These are phyloP conservation scores for Toxotes lorentzi DNA, from an alignment of 2,797 vertebrate species.

Conservation along the genomic window DNA sequence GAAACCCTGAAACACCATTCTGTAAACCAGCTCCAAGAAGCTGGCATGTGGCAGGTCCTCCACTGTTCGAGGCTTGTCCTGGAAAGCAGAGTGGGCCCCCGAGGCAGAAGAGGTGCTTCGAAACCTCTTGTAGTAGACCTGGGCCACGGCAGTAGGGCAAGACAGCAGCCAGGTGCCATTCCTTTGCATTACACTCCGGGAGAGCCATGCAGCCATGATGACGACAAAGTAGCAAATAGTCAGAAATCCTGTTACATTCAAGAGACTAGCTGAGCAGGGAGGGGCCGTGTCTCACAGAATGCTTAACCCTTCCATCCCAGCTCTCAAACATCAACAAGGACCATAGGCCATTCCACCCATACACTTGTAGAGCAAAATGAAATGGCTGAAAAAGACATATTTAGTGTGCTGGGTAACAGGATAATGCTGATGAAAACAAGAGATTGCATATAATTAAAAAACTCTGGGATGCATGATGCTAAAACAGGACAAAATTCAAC, in stretches of 20 bases:
- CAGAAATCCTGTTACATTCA: constrained; percentile 29
- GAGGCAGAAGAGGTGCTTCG: constrained; percentile 39
- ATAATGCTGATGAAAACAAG: too few relatives aligned
- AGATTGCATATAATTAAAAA: too few relatives aligned
- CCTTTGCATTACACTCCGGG: constrained; percentile 6
- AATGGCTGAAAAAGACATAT: neutral
- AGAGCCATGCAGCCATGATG: constrained; percentile 71
- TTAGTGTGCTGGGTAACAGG: neutral
- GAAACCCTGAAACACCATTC: constrained; percentile 79
- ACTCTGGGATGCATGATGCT: too few relatives aligned
- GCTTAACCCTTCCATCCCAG: constrained; percentile 56
- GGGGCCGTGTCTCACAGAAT: constrained; percentile 19
- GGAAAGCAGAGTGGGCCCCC: constrained; percentile 20
- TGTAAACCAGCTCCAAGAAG: constrained; percentile 72
- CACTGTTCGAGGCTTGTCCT: constrained; percentile 61
- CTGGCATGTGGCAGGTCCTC: constrained; percentile 77
- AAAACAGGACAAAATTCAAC: neutral
- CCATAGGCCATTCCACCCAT: neutral
- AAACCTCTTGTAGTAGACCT: constrained; percentile 8
- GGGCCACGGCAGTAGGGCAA: neutral
- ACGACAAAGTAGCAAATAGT: constrained; percentile 21
- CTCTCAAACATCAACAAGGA: neutral
- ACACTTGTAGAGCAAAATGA: neutral
- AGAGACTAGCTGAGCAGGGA: constrained; percentile 44
- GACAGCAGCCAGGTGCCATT: constrained; percentile 22